Conservation (phyloP, 2,113 vertebrate species). For the Electrona antarctica region DNA sequence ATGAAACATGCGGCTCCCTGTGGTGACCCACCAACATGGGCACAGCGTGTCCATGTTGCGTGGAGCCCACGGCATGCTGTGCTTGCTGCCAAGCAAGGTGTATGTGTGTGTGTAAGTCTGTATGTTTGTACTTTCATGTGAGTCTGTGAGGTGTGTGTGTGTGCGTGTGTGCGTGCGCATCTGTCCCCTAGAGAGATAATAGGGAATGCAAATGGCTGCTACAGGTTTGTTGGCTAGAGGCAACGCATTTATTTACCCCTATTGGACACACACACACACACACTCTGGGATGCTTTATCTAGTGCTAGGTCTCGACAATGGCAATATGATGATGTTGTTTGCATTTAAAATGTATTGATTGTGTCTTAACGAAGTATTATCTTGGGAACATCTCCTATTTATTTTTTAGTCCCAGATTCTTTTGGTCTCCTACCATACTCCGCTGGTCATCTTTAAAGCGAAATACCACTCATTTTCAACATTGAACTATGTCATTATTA, state of each 20-base stretch:
- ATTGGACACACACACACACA: constrained; percentile 1
- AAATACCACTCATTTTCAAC: too few relatives aligned
- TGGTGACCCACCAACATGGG: background rate
- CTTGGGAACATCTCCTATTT: constrained; percentile 22
- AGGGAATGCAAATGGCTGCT: constrained; percentile 17
- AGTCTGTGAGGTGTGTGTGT: background rate
- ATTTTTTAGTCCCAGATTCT: constrained; percentile 24
- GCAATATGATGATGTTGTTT: constrained; percentile 10
- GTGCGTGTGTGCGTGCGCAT: background rate
- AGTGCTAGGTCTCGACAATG: constrained; percentile 10
- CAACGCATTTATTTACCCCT: constrained; percentile 9
- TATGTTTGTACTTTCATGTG: background rate
- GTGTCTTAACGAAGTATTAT: background rate
- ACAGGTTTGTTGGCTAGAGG: constrained; percentile 1
- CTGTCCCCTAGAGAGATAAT: constrained; percentile 20
- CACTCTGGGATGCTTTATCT: constrained; percentile 17
- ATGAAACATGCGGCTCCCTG: background rate
- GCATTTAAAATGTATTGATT: constrained; percentile 26
- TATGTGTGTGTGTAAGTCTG: background rate
- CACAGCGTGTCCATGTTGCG: too few relatives aligned
- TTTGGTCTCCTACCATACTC: background rate
- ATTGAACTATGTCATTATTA: too few relatives aligned
- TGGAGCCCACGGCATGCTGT: too few relatives aligned
- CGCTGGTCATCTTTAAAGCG: too few relatives aligned
- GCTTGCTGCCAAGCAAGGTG: background rate